Percentiles rank a stretch among this genome's conserved stretches.
These are phyloP conservation scores for Scolopax rusticola DNA, from an alignment of 2,797 vertebrate species.

Conservation along the genomic window DNA sequence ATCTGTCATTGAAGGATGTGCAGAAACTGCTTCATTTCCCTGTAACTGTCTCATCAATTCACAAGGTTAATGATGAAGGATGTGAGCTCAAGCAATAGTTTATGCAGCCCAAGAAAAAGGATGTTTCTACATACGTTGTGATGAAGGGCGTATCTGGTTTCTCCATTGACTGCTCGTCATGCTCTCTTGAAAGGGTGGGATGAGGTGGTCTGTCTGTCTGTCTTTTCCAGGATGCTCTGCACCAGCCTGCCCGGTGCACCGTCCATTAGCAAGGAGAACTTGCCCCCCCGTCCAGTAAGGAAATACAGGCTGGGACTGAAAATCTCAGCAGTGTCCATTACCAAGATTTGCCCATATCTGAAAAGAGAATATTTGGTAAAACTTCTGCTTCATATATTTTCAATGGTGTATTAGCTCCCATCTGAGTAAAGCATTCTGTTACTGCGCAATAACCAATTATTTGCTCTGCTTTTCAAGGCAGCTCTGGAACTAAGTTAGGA, in stretches of 20 bases:
- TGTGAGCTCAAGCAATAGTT: neutral
- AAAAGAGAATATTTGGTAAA: neutral
- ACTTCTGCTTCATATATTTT: neutral
- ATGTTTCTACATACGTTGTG: fast-evolving
- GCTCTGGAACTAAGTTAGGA: neutral
- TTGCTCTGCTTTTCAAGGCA: neutral
- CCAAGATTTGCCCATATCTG: neutral
- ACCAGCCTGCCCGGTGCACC: fast-evolving
- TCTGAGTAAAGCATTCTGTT: neutral
- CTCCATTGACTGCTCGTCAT: fast-evolving
- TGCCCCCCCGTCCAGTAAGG: neutral
- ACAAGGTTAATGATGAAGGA: neutral
- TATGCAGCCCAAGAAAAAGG: neutral
- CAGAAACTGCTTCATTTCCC: neutral
- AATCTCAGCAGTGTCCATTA: neutral
- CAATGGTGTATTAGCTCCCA: neutral
- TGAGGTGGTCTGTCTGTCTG: neutral
- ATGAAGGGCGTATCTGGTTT: neutral
- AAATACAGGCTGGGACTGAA: neutral
- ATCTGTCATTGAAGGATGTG: fast-evolving
- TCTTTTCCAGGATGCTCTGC: neutral
- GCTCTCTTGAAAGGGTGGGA: neutral
- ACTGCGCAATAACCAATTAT: neutral
- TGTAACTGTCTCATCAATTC: neutral
- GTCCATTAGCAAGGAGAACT: neutral